Conservation (phyloP, 1,140 invertebrate species). For the Liolophura sinensis region DNA sequence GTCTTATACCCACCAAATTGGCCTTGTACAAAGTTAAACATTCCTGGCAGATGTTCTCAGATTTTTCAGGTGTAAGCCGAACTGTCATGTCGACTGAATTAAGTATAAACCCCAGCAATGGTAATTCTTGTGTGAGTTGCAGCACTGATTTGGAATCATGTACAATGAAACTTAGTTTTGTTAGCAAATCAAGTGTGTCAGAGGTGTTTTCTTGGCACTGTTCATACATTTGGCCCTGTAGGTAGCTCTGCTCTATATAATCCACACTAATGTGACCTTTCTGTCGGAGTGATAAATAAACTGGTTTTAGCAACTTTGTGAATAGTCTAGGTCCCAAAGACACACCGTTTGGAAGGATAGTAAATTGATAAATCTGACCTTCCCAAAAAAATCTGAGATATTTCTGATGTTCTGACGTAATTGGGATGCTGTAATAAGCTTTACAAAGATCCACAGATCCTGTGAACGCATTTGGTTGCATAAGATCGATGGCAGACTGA, state of each 20-base stretch:
- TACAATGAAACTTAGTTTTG: conserved; percentile 5
- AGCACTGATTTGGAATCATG: conserved; percentile 10
- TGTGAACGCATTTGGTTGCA: conserved; percentile 15
- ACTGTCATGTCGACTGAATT: conserved; percentile 16
- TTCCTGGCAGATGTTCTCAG: not conserved
- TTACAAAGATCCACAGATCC: too few species aligned
- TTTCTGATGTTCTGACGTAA: conserved; percentile 9
- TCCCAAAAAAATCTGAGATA: conserved; percentile 16
- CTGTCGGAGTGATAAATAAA: conserved; percentile 10
- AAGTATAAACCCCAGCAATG: conserved; percentile 11
- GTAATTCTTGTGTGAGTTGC: conserved; percentile 7
- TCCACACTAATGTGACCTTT: not conserved
- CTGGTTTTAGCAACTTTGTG: conserved; percentile 22
- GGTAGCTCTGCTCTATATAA: conserved; percentile 11
- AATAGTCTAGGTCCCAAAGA: conserved; percentile 12
- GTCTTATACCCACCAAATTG: conserved; percentile 2
- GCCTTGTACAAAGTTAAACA: not conserved
- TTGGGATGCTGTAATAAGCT: too few species aligned
- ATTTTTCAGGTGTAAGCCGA: not conserved
- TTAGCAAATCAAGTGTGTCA: not conserved
- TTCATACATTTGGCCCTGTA: not conserved
- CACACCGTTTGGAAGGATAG: conserved; percentile 6
- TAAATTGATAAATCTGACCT: too few species aligned
- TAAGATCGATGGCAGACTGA: conserved; percentile 6
- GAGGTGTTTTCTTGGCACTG: not conserved